Base-by-base conservation (phyloP, 2,113 vertebrate species). In the Odontophorus gujanensis region DNA sequence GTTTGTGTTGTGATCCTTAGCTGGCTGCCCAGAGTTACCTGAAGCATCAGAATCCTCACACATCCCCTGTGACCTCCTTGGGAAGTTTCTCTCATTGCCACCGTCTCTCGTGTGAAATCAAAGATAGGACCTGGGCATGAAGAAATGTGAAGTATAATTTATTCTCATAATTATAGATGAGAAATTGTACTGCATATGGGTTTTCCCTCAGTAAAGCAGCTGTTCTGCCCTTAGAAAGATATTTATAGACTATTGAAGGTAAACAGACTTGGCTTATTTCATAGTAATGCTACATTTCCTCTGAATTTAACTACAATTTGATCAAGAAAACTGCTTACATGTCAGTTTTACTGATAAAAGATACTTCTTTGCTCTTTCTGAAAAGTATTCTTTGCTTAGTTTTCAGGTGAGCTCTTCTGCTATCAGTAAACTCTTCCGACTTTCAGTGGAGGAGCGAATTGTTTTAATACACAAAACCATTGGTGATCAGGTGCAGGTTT, bases 171-270 rank as follows among this genome's bases (percentile, higher is more conserved):
- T 97, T 95, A 80, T 12, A 80, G 80, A 40, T 61, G 93, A 91
- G 83, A 47, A 84, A 66, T 72, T 48, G 21, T 50, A 7, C 72
- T 85, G 87, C 89, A 42, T 93, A 57, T 87, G 74, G 81, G 50
- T 76, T 34, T 66, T 93, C 63, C 75, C 77, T 89, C 81, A 30
- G 76, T 91, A 91, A 93, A 91, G 85, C 96, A 97, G 94, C 95
- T 97, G 94, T 94, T 96, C 96, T 88, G 66, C 92, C 96, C 97
- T 94, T 92, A 88, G 92, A 93, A 85, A 83, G 67, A 26, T 95
- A 94, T 96, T 96, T 96, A 91, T 61, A 87, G 95, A 28, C 81
- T 85, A 75, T 66, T 97, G 93, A 94, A 95, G 88, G 94, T 93
- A 97, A 96, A 87, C 91, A 87, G 21, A 94, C 84, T 74, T 82